Conservation (phyloP, 2,888 invertebrate species). For the Criorhina ranunculi region DNA sequence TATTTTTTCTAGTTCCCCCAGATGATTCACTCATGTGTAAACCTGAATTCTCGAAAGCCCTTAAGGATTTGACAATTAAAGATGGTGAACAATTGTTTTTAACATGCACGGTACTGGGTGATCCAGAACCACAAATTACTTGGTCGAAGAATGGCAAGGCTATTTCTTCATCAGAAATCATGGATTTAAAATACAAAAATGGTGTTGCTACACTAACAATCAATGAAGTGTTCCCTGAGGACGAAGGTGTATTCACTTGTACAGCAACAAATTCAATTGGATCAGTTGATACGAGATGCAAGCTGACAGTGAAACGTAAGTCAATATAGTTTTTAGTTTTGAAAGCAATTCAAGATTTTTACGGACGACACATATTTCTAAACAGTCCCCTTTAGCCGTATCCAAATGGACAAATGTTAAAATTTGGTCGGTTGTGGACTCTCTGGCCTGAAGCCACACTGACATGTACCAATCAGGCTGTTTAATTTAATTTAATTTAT, state of each 20-base stretch:
- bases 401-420: too few species aligned
- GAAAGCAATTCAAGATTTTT: too few species aligned
- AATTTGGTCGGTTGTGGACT: too few species aligned
- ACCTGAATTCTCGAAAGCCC: conserved; percentile 92
- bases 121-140: conserved; percentile 95
- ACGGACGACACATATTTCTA: too few species aligned
- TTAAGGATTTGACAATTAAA: conserved; percentile 90
- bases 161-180: conserved; percentile 90
- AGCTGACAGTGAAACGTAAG: conserved; percentile 93
- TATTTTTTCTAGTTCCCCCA: conserved; percentile 89
- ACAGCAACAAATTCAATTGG: conserved; percentile 97
- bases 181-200: conserved; percentile 96
- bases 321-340: too few species aligned
- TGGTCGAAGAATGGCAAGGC: conserved; percentile 95
- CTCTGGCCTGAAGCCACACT: too few species aligned
- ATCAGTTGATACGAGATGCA: conserved; percentile 92
- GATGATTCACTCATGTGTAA: conserved; percentile 94
- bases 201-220: conserved; percentile 94
- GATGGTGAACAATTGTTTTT: conserved; percentile 95
- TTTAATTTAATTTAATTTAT: too few species aligned
- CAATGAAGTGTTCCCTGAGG: conserved; percentile 97
- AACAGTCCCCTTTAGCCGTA: too few species aligned
- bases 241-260: conserved; percentile 95
- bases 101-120: conserved; percentile 93
- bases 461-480: too few species aligned